Evolutionary conservation across 2,888 invertebrate genomes (phyloP).

Genomic region (Amphipoea lucens): DNA sequence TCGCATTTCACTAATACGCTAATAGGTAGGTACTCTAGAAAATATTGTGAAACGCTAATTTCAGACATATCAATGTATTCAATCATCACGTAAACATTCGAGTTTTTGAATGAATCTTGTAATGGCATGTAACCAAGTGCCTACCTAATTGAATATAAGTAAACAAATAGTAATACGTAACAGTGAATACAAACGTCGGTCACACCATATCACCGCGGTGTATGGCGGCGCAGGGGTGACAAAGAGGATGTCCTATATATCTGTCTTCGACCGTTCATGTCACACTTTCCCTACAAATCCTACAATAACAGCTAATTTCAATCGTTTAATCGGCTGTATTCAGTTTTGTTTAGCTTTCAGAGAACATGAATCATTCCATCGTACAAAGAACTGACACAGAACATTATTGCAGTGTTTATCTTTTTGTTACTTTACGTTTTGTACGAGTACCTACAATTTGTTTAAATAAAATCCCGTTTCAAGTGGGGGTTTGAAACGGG

Average conservation of each 20-base stretch:
- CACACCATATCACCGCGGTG: conserved; percentile 12
- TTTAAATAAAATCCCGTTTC: too few species aligned
- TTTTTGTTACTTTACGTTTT: conserved; percentile 12
- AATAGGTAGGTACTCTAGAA: conserved; percentile 1
- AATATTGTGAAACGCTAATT: not conserved
- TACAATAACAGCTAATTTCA: conserved; percentile 23
- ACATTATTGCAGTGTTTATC: conserved; percentile 15
- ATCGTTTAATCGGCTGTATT: conserved; percentile 11
- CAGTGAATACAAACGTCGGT: conserved; percentile 32
- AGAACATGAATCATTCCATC: conserved; percentile 43
- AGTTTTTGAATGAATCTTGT: conserved; percentile 9
- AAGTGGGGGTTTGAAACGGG: not conserved
- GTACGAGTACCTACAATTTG: not conserved
- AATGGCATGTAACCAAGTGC: not conserved
- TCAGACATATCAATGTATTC: not conserved
- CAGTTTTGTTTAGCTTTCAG: conserved; percentile 27
- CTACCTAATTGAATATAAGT: conserved; percentile 3
- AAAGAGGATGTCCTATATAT: conserved; percentile 33
- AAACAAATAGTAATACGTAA: conserved; percentile 9
- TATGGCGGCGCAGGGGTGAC: conserved; percentile 8
- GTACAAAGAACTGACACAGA: conserved; percentile 12
- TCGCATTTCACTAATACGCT: not conserved
- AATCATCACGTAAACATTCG: not conserved
- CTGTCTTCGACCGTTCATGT: conserved; percentile 40
- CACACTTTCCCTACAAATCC: conserved; percentile 8